Base-by-base conservation (phyloP, 2,797 vertebrate species). In the Melanogrammus aeglefinus region DNA sequence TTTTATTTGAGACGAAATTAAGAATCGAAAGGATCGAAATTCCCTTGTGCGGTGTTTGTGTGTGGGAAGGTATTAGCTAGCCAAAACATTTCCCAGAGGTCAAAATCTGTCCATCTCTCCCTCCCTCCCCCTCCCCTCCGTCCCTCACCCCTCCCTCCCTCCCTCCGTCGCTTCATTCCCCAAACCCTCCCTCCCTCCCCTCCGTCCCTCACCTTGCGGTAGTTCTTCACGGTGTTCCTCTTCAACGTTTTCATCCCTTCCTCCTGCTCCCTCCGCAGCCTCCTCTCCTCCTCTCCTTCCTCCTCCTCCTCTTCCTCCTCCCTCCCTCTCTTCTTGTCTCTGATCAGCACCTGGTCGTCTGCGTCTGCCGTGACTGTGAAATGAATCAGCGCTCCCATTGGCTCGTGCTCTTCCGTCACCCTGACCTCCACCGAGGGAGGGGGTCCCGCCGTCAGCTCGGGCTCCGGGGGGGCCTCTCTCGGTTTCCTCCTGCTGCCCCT, bases 331-430 rank as follows among this genome's bases (percentile, higher is more conserved):
- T 90, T 90, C 81, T 89, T 90, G 76, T 92, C 88, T 80, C 88
- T 72, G 14, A 95, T 92, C 2, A 95, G 90, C 21, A 91, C 89
- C 81, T 92, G 90, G 87, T 94, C 90, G 3, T 95, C 94, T 0
- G 76, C 81, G 0, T 94, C 91, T 73, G 92, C 94, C 73, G 72
- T 80, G 8, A 78, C 63, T 0, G 82, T 78, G 14, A 94, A 92
- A 79, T 93, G 92, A 38, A 90, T 79, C 0, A 89, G 35, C 29
- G 90, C 85, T 77, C 77, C 57, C 35, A 73, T n/a, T 12, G 63
- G 21, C 79, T 81, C 12, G 80, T 84, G 81, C 0, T 74, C 0
- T 41, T 83, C 75, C 0, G 51, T 21, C 18, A 57, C 57, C n/a
- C 21, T 9, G 57, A 24, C 57, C 57, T 12, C 57, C 57, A n/a